A percentile compares a stretch with the other conserved stretches of the same genome.
Conservation (phyloP, 1,140 invertebrate species). For the Sitobion miscanthi region DNA sequence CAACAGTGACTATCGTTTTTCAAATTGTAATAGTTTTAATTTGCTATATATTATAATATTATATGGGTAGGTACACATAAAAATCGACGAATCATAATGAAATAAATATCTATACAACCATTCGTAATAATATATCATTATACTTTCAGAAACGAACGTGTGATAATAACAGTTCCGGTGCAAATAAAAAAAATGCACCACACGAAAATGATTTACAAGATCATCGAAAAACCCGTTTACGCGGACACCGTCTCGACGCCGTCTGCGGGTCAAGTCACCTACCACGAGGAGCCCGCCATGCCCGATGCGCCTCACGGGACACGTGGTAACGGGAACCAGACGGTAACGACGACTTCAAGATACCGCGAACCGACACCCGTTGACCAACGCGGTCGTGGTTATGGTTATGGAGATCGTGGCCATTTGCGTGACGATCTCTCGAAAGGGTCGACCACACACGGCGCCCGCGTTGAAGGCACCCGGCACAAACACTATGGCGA, state of each 20-base stretch:
- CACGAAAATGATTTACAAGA: conserved; percentile 11
- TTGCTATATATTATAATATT: background rate
- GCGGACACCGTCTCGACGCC: background rate
- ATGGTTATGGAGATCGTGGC: background rate
- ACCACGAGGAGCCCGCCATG: background rate
- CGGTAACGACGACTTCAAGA: background rate
- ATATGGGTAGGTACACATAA: background rate
- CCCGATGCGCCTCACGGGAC: background rate
- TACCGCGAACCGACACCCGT: background rate
- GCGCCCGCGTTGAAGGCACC: background rate
- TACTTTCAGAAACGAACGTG: conserved; percentile 5
- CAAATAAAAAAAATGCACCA: conserved; percentile 2
- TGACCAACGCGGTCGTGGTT: background rate
- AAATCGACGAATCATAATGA: background rate
- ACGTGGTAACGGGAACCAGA: background rate
- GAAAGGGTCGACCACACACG: background rate
- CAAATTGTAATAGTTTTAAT: background rate
- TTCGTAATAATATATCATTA: background rate
- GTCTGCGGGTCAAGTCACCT: background rate
- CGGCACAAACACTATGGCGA: background rate
- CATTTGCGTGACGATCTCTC: too few relatives aligned
- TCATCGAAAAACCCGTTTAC: conserved; percentile 12
- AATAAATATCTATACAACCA: background rate
- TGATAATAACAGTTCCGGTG: background rate
- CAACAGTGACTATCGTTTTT: background rate